Evolutionary conservation across 2,797 vertebrate genomes (phyloP), one percentile per base, ranked within the genome.

Genomic region (Pempheris klunzingeri): DNA sequence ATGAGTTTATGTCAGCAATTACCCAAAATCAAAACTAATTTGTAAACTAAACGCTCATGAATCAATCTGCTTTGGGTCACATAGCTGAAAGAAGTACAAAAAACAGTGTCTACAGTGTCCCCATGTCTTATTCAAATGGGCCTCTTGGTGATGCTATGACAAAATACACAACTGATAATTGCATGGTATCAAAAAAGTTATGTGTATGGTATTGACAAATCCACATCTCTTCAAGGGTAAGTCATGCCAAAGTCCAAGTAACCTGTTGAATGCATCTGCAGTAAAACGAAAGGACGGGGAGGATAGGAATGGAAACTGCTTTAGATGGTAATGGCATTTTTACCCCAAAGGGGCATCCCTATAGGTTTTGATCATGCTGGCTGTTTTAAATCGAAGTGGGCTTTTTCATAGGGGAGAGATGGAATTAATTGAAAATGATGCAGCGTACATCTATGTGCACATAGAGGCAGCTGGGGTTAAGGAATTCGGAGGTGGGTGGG

Each of bases 401-500:
- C 39, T 80, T 82, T 83, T 81, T 74, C 46, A 61, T 57, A 14
- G 4, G 1, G 50, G 32, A 75, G 64, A 86, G 78, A 88, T 85
- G 80, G 81, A 85, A 84, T 80, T 86, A 88, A 92, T 93, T 86
- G 78, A 88, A 86, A 89, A 87, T 49, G 63, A 89, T 71, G 68
- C 74, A 34, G 38, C 8, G 50, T 61, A 52, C 5, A 26, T 58
- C 66, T 55, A 17, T 34, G 32, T 38, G 41, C 24, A 39, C 47
- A 70, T 0, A 9, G 46, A 67, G 65, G 57, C 13, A 0, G 26
- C 47, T 24, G 36, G 75, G 75, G 80, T 82, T 82, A 59, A 76
- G 43, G 49, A 60, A 34, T 77, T 65, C 7, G 20, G 36, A 74
- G 50, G 14, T 20, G 50, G 52, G 39, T 3, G 34, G 9, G 17